Percentiles rank a stretch among this genome's conserved stretches.
These are phyloP conservation scores for Eristalis intricaria DNA, from an alignment of 2,888 invertebrate genomes.

Conservation along the genomic window DNA sequence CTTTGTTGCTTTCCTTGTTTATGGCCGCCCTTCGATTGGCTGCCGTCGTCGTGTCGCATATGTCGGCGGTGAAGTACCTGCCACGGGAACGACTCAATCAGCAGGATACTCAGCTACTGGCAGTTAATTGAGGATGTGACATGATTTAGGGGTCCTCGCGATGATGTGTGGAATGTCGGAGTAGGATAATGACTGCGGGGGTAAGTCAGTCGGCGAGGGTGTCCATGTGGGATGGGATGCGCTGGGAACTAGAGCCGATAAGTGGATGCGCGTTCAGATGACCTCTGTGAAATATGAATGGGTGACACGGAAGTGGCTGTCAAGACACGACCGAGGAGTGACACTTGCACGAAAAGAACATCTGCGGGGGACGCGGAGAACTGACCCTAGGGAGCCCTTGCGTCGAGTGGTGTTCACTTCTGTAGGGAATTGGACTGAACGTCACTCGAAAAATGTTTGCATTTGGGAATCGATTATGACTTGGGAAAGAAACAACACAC, in stretches of 20 bases:
- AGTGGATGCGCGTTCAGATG: not conserved
- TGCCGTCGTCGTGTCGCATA: slow-evolving; percentile 60
- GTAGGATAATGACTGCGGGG: slow-evolving; percentile 44
- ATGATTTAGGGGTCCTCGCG: slow-evolving; percentile 52
- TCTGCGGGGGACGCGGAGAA: not conserved
- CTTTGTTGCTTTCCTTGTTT: slow-evolving; percentile 61
- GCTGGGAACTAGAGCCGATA: slow-evolving; percentile 25
- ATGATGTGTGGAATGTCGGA: slow-evolving; percentile 60
- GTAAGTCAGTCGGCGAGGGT: not conserved
- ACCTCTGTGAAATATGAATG: not conserved
- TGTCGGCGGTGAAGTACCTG: slow-evolving; percentile 59
- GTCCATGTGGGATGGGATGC: not conserved
- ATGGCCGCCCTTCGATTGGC: slow-evolving; percentile 57
- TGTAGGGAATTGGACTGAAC: not conserved
- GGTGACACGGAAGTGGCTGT: not conserved
- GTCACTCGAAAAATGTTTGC: too few species aligned
- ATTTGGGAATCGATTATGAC: too few species aligned
- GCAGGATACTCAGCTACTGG: slow-evolving; percentile 50
- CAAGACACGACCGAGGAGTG: not conserved
- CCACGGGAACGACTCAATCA: slow-evolving; percentile 62
- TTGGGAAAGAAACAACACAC: too few species aligned
- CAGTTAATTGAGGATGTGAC: slow-evolving; percentile 66
- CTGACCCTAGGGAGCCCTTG: not conserved
- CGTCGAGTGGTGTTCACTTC: not conserved
- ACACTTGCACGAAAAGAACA: not conserved